A percentile compares a stretch with the other conserved stretches of the same genome.
Evolutionary conservation across 2,113 vertebrate species (phyloP).

Genomic region (Lophura nycthemera): DNA sequence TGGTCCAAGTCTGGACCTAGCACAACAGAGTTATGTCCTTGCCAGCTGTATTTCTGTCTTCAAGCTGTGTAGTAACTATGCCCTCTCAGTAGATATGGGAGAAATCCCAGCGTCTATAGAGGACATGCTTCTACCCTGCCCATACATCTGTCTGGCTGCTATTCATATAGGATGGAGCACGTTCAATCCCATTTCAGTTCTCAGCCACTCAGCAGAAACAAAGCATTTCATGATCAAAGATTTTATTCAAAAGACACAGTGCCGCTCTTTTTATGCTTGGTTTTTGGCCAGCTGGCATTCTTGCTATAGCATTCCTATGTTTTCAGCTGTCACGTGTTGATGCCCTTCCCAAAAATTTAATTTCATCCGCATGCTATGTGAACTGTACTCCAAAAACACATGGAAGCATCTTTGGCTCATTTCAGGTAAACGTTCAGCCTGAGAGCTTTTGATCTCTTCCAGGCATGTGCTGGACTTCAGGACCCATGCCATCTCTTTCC

Average conservation of each 20-base stretch:
- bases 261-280: neutral
- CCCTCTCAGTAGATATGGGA: neutral
- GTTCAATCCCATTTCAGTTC: neutral
- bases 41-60: neutral
- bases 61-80: neutral
- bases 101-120: neutral
- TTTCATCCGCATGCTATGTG: neutral
- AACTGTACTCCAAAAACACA: neutral
- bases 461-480: neutral
- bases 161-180: rapidly evolving
- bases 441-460: neutral
- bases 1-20: neutral
- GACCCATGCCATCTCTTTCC: neutral
- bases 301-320: neutral
- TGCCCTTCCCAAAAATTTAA: neutral
- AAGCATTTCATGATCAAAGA: neutral
- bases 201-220: neutral
- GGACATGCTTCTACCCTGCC: neutral
- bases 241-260: neutral
- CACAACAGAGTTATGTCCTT: neutral
- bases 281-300: neutral
- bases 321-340: neutral
- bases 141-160: neutral
- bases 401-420: neutral
- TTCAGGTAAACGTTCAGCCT: neutral